Evolutionary conservation across 1,140 invertebrate genomes (phyloP).

Genomic region (Vollenhovia emeryi): DNA sequence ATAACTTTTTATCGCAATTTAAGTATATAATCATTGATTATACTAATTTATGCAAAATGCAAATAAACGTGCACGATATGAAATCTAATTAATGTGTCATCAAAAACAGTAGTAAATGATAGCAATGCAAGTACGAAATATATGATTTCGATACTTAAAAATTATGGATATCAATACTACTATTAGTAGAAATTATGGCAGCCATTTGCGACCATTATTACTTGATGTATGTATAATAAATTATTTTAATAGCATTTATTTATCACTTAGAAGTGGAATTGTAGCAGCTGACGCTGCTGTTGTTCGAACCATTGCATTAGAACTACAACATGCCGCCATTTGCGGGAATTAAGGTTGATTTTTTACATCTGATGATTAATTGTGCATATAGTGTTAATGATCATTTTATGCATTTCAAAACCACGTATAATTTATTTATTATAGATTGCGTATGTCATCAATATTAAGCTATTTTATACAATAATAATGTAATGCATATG

Average conservation of each 20-base stretch:
- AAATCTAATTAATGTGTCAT: constrained; percentile 7
- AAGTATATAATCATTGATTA: background rate
- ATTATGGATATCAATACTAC: constrained; percentile 6
- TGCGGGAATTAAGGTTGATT: constrained; percentile 21
- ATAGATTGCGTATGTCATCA: background rate
- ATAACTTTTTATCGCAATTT: background rate
- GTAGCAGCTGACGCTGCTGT: background rate
- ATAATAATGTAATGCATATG: background rate
- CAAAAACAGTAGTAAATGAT: background rate
- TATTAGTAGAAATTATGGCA: constrained; percentile 17
- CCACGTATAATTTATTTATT: constrained; percentile 47
- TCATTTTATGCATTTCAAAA: background rate
- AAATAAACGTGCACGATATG: background rate
- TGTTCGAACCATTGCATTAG: constrained; percentile 4
- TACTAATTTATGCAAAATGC: background rate
- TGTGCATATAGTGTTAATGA: constrained; percentile 17
- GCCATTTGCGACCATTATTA: constrained; percentile 16
- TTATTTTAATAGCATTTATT: constrained; percentile 43
- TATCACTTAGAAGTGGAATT: constrained; percentile 26
- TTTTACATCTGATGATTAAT: constrained; percentile 28
- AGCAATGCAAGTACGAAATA: background rate
- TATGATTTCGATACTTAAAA: constrained; percentile 21
- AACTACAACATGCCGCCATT: constrained; percentile 7
- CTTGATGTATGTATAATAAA: constrained; percentile 1
- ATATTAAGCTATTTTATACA: background rate